phyloP scores from a whole-genome alignment of 1,140 invertebrate species.

The Meloidogyne exigua region DNA sequence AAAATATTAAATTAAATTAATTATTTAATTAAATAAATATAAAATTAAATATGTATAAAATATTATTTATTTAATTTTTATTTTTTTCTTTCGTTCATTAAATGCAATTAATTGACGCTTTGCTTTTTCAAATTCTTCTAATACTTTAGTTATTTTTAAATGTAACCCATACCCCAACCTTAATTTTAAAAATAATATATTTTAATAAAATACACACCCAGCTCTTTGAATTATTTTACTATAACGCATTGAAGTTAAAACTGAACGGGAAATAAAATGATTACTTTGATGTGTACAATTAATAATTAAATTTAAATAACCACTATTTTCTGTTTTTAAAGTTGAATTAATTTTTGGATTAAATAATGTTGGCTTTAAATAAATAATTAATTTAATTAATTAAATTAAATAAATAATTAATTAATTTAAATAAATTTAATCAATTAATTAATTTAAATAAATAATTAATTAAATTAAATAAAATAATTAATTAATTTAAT shows the following conservation, averaged over 20 bases:
- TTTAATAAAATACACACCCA: neutral
- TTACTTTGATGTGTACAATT: conserved; percentile 10
- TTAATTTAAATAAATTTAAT: no score
- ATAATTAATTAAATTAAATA: neutral
- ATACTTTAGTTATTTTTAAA: conserved; percentile 18
- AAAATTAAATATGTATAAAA: neutral
- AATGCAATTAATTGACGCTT: conserved; percentile 16
- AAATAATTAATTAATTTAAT: neutral
- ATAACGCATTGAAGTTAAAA: conserved; percentile 17
- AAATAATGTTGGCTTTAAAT: neutral
- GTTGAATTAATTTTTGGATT: neutral
- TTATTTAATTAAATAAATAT: neutral
- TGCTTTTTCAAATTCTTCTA: conserved; percentile 17
- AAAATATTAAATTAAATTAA: no score
- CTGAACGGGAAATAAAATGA: neutral
- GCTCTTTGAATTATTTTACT: conserved; percentile 9
- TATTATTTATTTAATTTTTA: neutral
- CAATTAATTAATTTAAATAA: no score
- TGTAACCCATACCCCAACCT: conserved; percentile 5
- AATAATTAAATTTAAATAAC: conserved; percentile 3
- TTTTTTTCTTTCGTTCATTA: neutral
- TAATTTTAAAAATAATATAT: neutral
- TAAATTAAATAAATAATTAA: no score
- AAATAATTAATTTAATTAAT: no score
- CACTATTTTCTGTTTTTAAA: neutral